phyloP scores from a whole-genome alignment of 2,113 vertebrate genomes.

The Takifugu flavidus region DNA sequence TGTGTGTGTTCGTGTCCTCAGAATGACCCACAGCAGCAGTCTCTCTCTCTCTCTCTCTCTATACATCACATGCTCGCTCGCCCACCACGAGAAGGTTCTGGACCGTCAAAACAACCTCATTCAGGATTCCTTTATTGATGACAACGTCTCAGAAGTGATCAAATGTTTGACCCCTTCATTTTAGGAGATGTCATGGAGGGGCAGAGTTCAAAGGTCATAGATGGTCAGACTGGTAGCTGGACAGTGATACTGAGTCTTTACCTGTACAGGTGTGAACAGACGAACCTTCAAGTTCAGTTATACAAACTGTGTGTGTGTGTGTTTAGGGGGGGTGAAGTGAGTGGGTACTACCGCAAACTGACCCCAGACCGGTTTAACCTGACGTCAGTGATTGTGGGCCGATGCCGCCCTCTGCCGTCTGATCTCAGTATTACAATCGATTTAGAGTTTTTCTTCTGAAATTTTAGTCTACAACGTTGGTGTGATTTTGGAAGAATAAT shows the following conservation, averaged over 20 bases:
- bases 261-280: too few species aligned
- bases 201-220: neutral
- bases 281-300: too few species aligned
- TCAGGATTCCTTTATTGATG: too few species aligned
- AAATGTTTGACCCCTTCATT: neutral
- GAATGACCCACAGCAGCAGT: constrained; percentile 51
- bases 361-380: constrained; percentile 46
- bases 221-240: neutral
- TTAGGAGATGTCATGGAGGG: neutral
- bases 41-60: constrained; percentile 1
- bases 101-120: neutral
- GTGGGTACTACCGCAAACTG: neutral
- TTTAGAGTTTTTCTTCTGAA: too few species aligned
- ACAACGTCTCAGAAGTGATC: too few species aligned
- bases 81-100: constrained; percentile 17
- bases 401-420: constrained; percentile 53
- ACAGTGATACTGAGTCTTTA: too few species aligned
- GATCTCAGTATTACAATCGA: too few species aligned
- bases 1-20: constrained; percentile 56
- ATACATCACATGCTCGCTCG: constrained; percentile 9
- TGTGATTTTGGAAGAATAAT: too few species aligned
- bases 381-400: constrained; percentile 18
- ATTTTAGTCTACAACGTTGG: too few species aligned
- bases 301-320: neutral
- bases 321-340: constrained; percentile 10